Evolutionary conservation across 2,113 vertebrate species (phyloP).

Genomic region (Ariopsis seemanni): DNA sequence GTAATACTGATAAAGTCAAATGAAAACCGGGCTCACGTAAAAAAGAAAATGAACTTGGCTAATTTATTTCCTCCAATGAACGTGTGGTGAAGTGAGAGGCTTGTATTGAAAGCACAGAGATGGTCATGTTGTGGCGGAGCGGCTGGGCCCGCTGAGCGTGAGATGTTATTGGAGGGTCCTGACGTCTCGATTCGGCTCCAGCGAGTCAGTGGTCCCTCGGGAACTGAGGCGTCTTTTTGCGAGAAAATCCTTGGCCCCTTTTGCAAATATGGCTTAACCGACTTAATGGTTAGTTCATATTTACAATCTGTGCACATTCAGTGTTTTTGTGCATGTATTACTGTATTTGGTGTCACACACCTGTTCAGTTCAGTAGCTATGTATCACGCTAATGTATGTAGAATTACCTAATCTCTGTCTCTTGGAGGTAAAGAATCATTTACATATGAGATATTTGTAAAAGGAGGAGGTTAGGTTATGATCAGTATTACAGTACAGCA

Average conservation of each 20-base stretch:
- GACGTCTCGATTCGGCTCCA: constrained; percentile 40
- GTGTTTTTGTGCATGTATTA: constrained; percentile 59
- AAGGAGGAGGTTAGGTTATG: constrained; percentile 77
- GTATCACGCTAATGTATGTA: constrained; percentile 57
- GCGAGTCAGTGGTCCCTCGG: constrained; percentile 72
- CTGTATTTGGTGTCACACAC: constrained; percentile 52
- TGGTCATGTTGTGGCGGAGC: constrained; percentile 82
- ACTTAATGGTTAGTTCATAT: constrained; percentile 80
- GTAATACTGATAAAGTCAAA: constrained; percentile 72
- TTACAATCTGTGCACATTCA: constrained; percentile 66
- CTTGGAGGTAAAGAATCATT: constrained; percentile 81
- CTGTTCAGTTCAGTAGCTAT: constrained; percentile 45
- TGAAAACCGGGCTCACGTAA: constrained; percentile 73
- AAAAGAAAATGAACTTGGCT: constrained; percentile 73
- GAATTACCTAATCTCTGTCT: constrained; percentile 84
- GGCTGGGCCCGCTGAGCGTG: constrained; percentile 3
- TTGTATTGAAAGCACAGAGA: constrained; percentile 86
- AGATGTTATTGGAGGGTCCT: constrained; percentile 33
- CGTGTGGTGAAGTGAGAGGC: constrained; percentile 74
- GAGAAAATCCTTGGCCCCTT: constrained; percentile 76
- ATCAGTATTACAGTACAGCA: constrained; percentile 87
- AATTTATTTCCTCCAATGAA: background rate
- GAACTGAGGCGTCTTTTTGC: constrained; percentile 68
- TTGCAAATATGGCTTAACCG: constrained; percentile 79
- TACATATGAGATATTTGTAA: constrained; percentile 83